These are phyloP conservation scores for Mugil cephalus DNA, from an alignment of 2,113 vertebrate genomes.

Conservation along the genomic window DNA sequence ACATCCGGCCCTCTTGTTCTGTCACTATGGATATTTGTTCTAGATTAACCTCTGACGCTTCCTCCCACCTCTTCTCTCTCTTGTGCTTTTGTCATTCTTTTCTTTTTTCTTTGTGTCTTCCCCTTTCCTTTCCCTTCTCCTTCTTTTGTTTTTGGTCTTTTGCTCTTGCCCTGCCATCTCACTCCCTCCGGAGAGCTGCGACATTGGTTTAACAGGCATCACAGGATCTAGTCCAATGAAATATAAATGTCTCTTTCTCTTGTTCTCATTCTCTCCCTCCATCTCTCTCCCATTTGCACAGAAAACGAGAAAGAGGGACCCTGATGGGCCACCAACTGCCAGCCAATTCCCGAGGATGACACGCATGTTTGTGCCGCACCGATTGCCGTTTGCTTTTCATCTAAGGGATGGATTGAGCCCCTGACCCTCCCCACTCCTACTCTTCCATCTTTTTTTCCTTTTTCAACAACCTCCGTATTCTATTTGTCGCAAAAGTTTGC, in stretches of 20 bases:
- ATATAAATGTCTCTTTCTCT: constrained; percentile 73
- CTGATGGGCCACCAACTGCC: constrained; percentile 59
- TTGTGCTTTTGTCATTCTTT: constrained; percentile 35
- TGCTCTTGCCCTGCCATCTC: constrained; percentile 19
- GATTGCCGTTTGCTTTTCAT: constrained; percentile 84
- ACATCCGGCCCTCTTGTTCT: constrained; percentile 69
- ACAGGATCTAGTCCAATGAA: constrained; percentile 63
- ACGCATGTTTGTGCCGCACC: constrained; percentile 74
- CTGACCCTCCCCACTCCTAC: constrained; percentile 51
- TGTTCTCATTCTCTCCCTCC: constrained; percentile 29
- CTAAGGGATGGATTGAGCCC: constrained; percentile 70
- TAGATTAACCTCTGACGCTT: constrained; percentile 70
- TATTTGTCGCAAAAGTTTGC: constrained; percentile 22
- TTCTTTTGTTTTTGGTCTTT: constrained; percentile 13
- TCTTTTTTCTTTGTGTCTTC: constrained; percentile 3
- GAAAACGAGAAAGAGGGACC: constrained; percentile 53
- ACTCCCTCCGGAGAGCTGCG: constrained; percentile 45
- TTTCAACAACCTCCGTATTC: constrained; percentile 31
- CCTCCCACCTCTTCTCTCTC: constrained; percentile 21
- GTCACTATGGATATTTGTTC: constrained; percentile 77
- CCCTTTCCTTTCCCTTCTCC: neutral
- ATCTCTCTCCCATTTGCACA: constrained; percentile 67
- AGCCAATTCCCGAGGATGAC: constrained; percentile 72
- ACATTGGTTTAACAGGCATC: constrained; percentile 71
- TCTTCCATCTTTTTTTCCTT: constrained; percentile 13